phyloP scores from a whole-genome alignment of 2,797 vertebrate genomes.

The Onychomys torridus region DNA sequence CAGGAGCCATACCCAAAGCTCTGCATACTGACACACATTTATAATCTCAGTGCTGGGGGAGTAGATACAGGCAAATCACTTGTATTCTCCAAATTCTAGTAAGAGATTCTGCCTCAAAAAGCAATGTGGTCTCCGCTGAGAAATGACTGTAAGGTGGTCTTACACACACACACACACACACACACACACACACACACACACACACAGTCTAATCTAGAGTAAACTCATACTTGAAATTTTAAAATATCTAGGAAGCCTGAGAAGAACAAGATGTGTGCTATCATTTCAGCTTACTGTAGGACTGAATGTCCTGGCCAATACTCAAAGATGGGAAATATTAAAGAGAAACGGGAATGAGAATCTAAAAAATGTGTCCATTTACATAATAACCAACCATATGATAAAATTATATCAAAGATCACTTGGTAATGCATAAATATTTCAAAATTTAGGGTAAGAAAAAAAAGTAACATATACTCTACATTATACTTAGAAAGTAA shows the following conservation, averaged over 20 bases:
- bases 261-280: background rate
- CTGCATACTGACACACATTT: background rate
- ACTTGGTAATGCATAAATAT: background rate
- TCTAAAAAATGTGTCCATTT: background rate
- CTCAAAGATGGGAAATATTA: background rate
- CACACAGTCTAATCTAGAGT: background rate
- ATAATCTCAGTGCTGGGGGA: background rate
- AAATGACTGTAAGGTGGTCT: background rate
- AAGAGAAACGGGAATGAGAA: background rate
- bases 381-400: background rate
- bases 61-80: background rate
- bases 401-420: background rate
- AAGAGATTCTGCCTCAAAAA: background rate
- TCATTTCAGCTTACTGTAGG: background rate
- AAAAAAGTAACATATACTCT: constrained; percentile 26
- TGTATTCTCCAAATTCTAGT: background rate
- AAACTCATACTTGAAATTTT: constrained; percentile 32
- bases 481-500: constrained; percentile 2
- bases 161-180: background rate
- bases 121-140: background rate
- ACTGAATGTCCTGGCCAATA: background rate
- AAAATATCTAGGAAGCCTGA: background rate
- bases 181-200: background rate
- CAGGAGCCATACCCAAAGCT: background rate
- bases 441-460: constrained; percentile 27